Base-by-base conservation (phyloP, 2,797 vertebrate species). In the Syngnathus rostellatus region DNA sequence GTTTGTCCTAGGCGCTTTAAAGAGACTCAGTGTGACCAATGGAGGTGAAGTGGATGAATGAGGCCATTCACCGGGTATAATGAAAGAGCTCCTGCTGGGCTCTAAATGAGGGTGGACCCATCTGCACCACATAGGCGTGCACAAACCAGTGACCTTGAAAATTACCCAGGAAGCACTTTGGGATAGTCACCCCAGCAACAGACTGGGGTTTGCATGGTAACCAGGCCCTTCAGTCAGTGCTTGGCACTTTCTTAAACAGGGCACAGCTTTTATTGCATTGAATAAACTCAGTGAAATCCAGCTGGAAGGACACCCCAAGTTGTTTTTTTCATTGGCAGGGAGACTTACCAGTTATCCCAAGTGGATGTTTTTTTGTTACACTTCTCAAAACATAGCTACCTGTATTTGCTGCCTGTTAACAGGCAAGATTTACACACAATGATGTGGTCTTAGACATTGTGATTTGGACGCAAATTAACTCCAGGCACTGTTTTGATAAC, bases 111-210 rank as follows among this genome's bases (percentile, higher is more conserved):
- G 87, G 85, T 86, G 85, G 85, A 86, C 88, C 85, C 88, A 87
- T 90, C 89, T 89, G 89, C 83, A 88, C 70, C 87, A 86, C 86
- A 85, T 86, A 89, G 89, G 88, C 88, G 83, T 90, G 87, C 90
- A 90, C 87, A 89, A 92, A 90, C 89, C 89, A 88, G 88, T 91
- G 89, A 92, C 90, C 91, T 92, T 88, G 83, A 90, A 90, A 90
- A 90, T 90, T 90, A 89, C 89, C 87, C 88, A 91, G 90, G 89
- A 92, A 91, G 87, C 89, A 90, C 89, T 91, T 87, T 87, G 82
- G 88, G 85, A 86, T 81, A 85, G 89, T 92, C 86, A 75, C 89
- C 90, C 83, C 85, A 88, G 89, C 88, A 90, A 92, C 90, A 84
- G 82, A 82, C 84, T 65, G 80, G 79, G 85, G 86, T 87, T 89